Evolutionary conservation across 2,888 invertebrate genomes (phyloP), one percentile per base, ranked within the genome.

Genomic region (Laspeyria flexula): DNA sequence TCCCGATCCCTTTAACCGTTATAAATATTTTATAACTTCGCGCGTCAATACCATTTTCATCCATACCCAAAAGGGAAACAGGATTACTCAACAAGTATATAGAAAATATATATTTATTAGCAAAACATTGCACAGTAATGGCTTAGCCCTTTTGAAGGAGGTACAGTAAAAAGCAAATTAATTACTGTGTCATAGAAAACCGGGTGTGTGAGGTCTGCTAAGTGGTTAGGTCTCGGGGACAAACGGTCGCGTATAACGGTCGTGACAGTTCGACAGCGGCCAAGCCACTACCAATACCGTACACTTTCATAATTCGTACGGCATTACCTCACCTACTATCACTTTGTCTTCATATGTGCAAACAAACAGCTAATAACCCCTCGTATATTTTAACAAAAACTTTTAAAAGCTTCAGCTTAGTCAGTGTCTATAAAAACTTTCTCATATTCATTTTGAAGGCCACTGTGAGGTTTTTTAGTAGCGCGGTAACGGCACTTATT

Each of bases 171-270:
- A 56, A 57, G 30, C 15, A 33, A 52, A 61, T 60, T 49, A 53
- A 55, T 57, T 49, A 51, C 33, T 33, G 38, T 44, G 51, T 48
- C 43, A 54, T 42, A 55, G 42, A 15, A 38, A 72, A 45, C 50
- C 77, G 78, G 79, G 79, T 75, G 63, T 63, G 77, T 81, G 75
- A 79, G 76, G 37, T 41, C 50, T 43, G 44, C 45, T 55, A 56
- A 69, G 47, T 55, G 54, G 59, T 54, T 27, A 55, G 67, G 71
- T 67, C 70, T 73, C 56, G 71, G 59, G 79, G 74, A 68, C 76
- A 71, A 71, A 59, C 73, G 71, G 78, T 74, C 65, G 69, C 67
- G 65, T 63, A 69, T 86, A 86, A 85, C 86, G 86, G 86, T 86
- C 75, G 85, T 77, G 73, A 82, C 83, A 77, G 75, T 79, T 85